These are phyloP conservation scores for Pelosia muscerda DNA, from an alignment of 2,888 invertebrate genomes.

Conservation along the genomic window DNA sequence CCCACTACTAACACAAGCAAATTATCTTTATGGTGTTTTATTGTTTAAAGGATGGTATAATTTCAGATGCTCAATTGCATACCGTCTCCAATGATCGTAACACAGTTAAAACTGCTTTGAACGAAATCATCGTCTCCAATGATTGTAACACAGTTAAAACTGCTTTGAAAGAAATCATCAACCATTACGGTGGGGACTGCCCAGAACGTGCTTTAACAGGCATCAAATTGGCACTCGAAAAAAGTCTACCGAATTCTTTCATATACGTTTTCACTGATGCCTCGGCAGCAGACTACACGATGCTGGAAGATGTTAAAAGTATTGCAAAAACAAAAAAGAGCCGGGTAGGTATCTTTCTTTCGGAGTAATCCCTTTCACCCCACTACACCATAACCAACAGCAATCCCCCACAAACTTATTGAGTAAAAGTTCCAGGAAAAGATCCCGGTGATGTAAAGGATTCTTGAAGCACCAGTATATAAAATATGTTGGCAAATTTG, in stretches of 20 bases:
- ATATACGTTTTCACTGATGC: constrained; percentile 76
- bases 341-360: constrained; percentile 56
- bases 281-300: constrained; percentile 59
- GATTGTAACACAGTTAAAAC: constrained; percentile 55
- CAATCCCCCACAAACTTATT: neutral
- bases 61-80: constrained; percentile 51
- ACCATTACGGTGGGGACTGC: constrained; percentile 57
- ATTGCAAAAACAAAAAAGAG: constrained; percentile 60
- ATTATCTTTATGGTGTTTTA: too few relatives aligned
- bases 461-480: too few relatives aligned
- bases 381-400: neutral
- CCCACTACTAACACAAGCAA: too few relatives aligned
- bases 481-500: too few relatives aligned
- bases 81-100: constrained; percentile 54
- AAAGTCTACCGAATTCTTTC: constrained; percentile 62
- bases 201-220: constrained; percentile 69
- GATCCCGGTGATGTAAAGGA: too few relatives aligned
- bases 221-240: constrained; percentile 60
- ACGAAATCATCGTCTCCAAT: constrained; percentile 55
- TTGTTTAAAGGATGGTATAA: neutral
- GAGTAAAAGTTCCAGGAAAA: too few relatives aligned
- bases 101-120: constrained; percentile 55
- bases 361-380: neutral
- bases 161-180: constrained; percentile 45
- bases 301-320: constrained; percentile 55